phyloP scores from a whole-genome alignment of 1,140 invertebrate species.

The Lucilia cuprina region DNA sequence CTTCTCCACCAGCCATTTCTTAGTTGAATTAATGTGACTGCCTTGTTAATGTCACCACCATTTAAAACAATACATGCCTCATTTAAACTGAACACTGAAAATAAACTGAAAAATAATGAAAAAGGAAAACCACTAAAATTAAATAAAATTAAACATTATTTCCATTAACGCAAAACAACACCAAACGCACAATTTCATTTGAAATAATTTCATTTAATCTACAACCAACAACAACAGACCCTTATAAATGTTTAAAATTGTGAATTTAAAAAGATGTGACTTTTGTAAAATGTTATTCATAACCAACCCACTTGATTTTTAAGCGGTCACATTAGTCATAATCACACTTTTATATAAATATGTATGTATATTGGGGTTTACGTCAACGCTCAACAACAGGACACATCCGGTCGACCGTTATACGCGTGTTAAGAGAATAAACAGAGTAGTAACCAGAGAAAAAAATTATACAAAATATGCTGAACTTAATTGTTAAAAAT shows the following conservation, averaged over 20 bases:
- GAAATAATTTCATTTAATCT: background rate
- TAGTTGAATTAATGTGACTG: background rate
- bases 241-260: background rate
- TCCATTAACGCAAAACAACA: background rate
- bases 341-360: background rate
- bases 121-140: background rate
- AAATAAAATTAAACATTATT: background rate
- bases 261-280: too few species aligned
- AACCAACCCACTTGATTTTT: background rate
- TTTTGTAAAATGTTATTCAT: background rate
- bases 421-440: background rate
- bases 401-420: background rate
- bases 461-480: background rate
- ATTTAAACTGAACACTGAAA: background rate
- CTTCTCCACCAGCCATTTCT: background rate
- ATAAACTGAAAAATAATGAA: too few species aligned
- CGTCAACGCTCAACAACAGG: background rate
- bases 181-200: background rate
- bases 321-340: background rate
- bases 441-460: too few species aligned
- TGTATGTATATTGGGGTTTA: background rate
- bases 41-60: slow-evolving; percentile 19
- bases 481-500: background rate
- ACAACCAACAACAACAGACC: background rate
- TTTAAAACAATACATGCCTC: background rate